Evolutionary conservation across 2,888 invertebrate genomes (phyloP), one percentile per base, ranked within the genome.

Genomic region (Theretra japonica): DNA sequence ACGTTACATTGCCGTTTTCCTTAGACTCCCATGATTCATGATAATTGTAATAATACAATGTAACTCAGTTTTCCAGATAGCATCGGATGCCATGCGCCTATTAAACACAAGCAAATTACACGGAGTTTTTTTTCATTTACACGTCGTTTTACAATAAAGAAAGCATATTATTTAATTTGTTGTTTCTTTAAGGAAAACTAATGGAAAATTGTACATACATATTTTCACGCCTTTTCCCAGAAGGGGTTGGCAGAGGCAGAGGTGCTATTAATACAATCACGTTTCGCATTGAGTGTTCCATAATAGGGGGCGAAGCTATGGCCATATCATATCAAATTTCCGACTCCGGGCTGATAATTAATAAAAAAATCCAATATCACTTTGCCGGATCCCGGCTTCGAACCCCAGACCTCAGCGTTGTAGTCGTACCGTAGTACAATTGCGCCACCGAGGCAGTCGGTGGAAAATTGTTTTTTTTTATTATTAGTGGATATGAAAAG

Each of bases 21-120:
- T 23, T 17, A 41, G 23, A n/a, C 62, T 62, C 62, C 33, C 65
- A 65, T 65, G 48, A 62, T 62, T 62, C 33, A 21, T 62, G 33
- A 62, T 48, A 23, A 48, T 6, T 19, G n/a, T 65, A 65, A 65
- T 23, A 17, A 41, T 23, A 48, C 65, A 48, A 65, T 62, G 62
- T 33, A 62, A 62, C n/a, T 28, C 41, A 23, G 33, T 62, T 60
- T 48, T 48, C 21, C 15, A 23, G 65, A 65, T 65, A 65, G 23
- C 4, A 65, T 65, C 65, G 17, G 15, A 48, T 65, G 23, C 41
- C 41, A 65, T 48, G 17, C 23, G 23, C 23, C 65, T 48, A 65
- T 65, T 65, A 65, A 41, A 65, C 33, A 41, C 23, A 62, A 48
- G 65, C 41, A 65, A 65, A 65, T 65, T 65, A 23, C 65, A 48